A percentile compares a stretch with the other conserved stretches of the same genome.
Evolutionary conservation across 2,797 vertebrate species (phyloP).

Genomic region (Melanotaenia nigrans): DNA sequence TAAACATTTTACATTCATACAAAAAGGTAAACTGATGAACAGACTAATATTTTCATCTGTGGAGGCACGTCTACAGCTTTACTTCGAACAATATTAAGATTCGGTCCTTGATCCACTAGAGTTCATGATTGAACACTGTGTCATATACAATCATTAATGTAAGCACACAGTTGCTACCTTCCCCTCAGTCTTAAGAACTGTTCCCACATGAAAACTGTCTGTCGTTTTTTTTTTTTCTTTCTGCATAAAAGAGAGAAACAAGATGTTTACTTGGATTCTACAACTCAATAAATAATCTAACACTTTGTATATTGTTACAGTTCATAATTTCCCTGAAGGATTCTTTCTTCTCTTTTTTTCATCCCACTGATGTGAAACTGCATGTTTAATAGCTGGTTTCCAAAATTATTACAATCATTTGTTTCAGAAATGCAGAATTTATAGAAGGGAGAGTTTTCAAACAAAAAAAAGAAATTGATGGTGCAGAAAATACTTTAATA

Average conservation of each 20-base stretch:
- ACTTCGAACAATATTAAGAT: too few relatives aligned
- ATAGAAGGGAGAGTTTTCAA: slow-evolving; percentile 7
- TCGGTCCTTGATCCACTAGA: neutral
- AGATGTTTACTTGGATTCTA: too few relatives aligned
- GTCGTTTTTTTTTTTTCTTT: too few relatives aligned
- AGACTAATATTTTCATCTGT: too few relatives aligned
- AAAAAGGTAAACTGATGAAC: neutral
- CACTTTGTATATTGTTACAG: too few relatives aligned
- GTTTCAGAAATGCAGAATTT: slow-evolving; percentile 32
- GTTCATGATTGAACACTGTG: neutral
- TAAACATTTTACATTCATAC: neutral
- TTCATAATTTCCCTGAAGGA: too few relatives aligned
- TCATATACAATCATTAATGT: neutral
- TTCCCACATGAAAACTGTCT: too few relatives aligned
- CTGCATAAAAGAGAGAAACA: too few relatives aligned
- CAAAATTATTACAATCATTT: slow-evolving; percentile 40
- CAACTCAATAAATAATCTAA: too few relatives aligned
- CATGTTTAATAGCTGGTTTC: slow-evolving; percentile 22
- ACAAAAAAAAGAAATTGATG: slow-evolving; percentile 38
- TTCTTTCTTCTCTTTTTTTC: too few relatives aligned
- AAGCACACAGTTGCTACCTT: neutral
- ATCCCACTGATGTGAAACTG: neutral
- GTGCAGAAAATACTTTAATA: slow-evolving; percentile 31
- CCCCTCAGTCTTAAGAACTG: too few relatives aligned
- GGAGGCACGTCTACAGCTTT: too few relatives aligned